Conservation (phyloP, 1,140 invertebrate genomes). For the Drosophila simulans region DNA sequence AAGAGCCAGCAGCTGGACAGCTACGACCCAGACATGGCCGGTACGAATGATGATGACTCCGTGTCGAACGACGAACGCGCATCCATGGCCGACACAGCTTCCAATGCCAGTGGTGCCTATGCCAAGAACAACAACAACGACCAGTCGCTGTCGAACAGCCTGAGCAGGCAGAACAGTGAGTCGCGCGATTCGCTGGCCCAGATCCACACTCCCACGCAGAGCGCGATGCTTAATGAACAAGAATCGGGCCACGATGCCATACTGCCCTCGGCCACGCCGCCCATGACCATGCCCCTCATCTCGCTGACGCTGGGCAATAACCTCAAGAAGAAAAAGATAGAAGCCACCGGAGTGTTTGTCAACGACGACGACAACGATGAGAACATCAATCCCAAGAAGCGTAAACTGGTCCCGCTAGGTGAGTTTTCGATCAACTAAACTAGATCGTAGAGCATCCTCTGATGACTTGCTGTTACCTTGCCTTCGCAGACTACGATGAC, state of each 20-base stretch:
- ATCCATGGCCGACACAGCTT: constrained; percentile 61
- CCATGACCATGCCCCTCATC: constrained; percentile 75
- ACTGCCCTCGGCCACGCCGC: constrained; percentile 61
- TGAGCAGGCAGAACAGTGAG: constrained; percentile 77
- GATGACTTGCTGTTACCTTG: no score
- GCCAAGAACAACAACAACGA: constrained; percentile 58
- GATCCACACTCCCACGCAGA: constrained; percentile 66
- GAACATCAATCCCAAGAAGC: constrained; percentile 88
- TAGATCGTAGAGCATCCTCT: no score
- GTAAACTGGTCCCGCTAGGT: constrained; percentile 94
- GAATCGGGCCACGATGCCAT: constrained; percentile 10
- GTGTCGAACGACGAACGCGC: constrained; percentile 66
- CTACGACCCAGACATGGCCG: constrained; percentile 27
- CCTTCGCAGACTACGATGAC: constrained; percentile 88
- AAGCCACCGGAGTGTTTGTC: constrained; percentile 96
- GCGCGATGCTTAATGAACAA: constrained; percentile 40
- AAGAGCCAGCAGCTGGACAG: constrained; percentile 37
- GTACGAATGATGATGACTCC: constrained; percentile 60
- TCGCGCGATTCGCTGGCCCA: constrained; percentile 69
- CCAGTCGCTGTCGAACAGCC: constrained; percentile 29
- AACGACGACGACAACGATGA: constrained; percentile 94
- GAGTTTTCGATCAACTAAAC: not conserved
- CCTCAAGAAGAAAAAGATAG: constrained; percentile 90
- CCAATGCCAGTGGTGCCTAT: constrained; percentile 66
- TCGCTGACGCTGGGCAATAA: constrained; percentile 75